phyloP scores from a whole-genome alignment of 2,888 invertebrate genomes.

The Chrysomela aeneicollis region DNA sequence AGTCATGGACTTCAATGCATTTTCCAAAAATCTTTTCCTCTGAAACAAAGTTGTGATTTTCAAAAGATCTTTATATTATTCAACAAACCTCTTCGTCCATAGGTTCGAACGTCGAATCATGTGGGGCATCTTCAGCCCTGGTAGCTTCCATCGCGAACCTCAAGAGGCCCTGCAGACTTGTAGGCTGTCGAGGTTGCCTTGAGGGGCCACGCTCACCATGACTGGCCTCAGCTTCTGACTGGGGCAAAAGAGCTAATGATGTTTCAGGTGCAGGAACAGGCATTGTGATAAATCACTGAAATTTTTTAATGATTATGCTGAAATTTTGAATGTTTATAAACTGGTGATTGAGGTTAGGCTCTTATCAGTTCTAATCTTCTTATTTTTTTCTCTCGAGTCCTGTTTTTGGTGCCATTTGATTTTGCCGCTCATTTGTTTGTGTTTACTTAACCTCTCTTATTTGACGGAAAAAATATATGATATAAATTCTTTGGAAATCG shows the following conservation, averaged over 20 bases:
- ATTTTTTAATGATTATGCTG: no score
- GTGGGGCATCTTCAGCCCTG: slow-evolving; percentile 67
- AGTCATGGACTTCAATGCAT: slow-evolving; percentile 74
- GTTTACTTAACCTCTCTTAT: not conserved
- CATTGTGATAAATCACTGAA: slow-evolving; percentile 18
- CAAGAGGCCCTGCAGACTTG: slow-evolving; percentile 66
- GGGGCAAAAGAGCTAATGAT: slow-evolving; percentile 28
- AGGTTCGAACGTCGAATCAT: slow-evolving; percentile 62
- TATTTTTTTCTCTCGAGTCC: not conserved
- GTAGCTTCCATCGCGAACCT: slow-evolving; percentile 76
- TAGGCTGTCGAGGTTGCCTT: slow-evolving; percentile 56
- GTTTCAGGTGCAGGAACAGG: slow-evolving; percentile 27
- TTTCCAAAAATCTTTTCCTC: slow-evolving; percentile 75
- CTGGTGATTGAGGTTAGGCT: not conserved
- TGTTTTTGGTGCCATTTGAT: no score
- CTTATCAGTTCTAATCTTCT: not conserved
- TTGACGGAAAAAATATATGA: no score
- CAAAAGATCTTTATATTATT: slow-evolving; percentile 1
- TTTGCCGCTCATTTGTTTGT: not conserved
- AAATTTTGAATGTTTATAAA: no score
- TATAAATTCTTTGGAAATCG: no score
- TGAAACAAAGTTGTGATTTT: not conserved
- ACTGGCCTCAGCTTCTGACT: slow-evolving; percentile 6
- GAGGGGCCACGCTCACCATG: not conserved
- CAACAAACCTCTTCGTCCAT: slow-evolving; percentile 70